These are phyloP conservation scores for Gobionotothen gibberifrons DNA, from an alignment of 2,797 vertebrate genomes.

Conservation along the genomic window DNA sequence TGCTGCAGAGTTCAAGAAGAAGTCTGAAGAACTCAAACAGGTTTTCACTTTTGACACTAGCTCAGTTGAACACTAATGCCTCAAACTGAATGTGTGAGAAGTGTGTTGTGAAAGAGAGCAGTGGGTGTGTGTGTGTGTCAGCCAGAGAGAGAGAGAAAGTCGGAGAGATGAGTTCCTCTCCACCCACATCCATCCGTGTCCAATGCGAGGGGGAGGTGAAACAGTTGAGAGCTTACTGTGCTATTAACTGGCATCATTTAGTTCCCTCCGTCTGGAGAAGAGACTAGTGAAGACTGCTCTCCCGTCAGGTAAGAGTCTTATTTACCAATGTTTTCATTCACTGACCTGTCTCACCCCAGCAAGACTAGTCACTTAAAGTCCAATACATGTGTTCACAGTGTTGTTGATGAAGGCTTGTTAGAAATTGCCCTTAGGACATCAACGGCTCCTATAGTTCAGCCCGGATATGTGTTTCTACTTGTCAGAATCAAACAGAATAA, in stretches of 20 bases:
- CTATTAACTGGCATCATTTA: constrained; percentile 68
- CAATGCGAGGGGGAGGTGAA: constrained; percentile 80
- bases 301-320: constrained; percentile 67
- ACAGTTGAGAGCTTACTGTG: constrained; percentile 68
- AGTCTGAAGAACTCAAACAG: constrained; percentile 20
- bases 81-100: constrained; percentile 49
- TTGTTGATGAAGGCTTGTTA: constrained; percentile 8
- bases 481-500: constrained; percentile 11
- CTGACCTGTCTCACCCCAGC: not conserved
- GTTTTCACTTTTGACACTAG: constrained; percentile 36
- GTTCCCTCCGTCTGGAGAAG: constrained; percentile 57
- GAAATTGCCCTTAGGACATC: constrained; percentile 18
- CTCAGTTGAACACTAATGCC: constrained; percentile 46
- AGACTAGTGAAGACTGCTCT: constrained; percentile 51
- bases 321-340: constrained; percentile 1
- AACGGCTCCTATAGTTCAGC: constrained; percentile 3
- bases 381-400: constrained; percentile 2
- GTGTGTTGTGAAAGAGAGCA: constrained; percentile 45
- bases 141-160: constrained; percentile 15
- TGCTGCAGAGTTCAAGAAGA: constrained; percentile 31
- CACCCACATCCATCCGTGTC: constrained; percentile 79
- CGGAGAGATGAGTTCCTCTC: constrained; percentile 73
- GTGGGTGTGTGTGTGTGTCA: constrained; percentile 57
- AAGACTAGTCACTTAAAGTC: not conserved
- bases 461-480: constrained; percentile 49